phyloP scores from a whole-genome alignment of 2,113 vertebrate species.

The Sorex fumeus region DNA sequence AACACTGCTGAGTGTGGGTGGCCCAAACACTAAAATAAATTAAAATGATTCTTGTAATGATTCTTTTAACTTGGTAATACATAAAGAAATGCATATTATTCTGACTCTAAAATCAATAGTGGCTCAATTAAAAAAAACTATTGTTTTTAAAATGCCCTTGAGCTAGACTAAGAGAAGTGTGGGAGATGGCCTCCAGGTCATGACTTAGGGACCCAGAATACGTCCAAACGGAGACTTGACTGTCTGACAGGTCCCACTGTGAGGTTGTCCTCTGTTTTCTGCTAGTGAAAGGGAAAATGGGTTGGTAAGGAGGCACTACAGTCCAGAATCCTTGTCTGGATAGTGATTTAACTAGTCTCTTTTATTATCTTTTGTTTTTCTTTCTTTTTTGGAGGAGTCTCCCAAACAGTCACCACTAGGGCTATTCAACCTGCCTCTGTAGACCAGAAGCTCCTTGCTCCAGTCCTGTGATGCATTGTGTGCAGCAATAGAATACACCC shows the following conservation, averaged over 20 bases:
- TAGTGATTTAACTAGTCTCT: not conserved
- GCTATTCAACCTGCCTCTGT: no score
- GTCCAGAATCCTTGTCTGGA: not conserved
- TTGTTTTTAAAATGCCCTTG: slow-evolving; percentile 4
- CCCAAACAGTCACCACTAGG: no score
- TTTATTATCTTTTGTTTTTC: not conserved
- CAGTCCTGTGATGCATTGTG: no score
- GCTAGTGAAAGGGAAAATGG: not conserved
- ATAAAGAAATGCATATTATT: not conserved
- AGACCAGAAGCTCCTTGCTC: no score
- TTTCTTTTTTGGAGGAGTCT: no score
- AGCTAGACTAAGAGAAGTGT: not conserved
- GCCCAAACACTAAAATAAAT: no score
- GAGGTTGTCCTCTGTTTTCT: not conserved
- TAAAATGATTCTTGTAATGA: not conserved
- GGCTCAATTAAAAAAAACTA: not conserved
- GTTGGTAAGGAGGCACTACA: not conserved
- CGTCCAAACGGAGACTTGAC: not conserved
- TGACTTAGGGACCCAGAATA: not conserved
- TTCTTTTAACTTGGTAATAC: slow-evolving; percentile 10
- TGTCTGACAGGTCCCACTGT: not conserved
- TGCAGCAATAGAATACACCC: no score
- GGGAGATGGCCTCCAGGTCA: not conserved
- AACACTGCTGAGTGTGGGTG: no score
- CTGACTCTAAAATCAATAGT: not conserved